Base-by-base conservation (phyloP, 2,888 invertebrate genomes). In the Monoplex corrugatus region DNA sequence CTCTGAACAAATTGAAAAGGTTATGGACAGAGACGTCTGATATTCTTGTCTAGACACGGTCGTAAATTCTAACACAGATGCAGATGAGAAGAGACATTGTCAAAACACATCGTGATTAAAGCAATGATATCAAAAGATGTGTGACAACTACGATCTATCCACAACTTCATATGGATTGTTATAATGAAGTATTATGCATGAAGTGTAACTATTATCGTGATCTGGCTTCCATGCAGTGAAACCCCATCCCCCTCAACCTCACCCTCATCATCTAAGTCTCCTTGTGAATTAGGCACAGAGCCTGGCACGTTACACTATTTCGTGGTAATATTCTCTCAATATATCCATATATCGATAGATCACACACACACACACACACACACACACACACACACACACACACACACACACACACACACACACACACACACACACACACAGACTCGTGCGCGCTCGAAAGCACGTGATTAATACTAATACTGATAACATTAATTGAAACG, bases 391-490 rank as follows among this genome's bases (percentile, higher is more conserved):
- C 72, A 35, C 72, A 32, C 72, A 35, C 72, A 1, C 35, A 72
- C 72, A 32, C 72, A 72, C 72, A 72, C 72, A 72, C 72, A 72
- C 72, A 32, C 32, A 72, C 35, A 32, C 35, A 72, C 63, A 63
- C 63, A 63, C 23, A 23, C 63, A 63, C 23, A 23, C 23, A 63
- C 63, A 23, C 63, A 63, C 63, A 63, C 63, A 63, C 63, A 63
- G 23, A 63, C 63, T 23, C 63, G 28, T 28, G 3, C 63, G 3
- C 63, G 3, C 63, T 16, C 63, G 3, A 16, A 16, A 16, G 28
- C 63, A 63, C 63, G n/a, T n/a, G n/a, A n/a, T n/a, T n/a, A n/a
- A n/a, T n/a, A n/a, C n/a, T n/a, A n/a, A n/a, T n/a, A n/a, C n/a
- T n/a, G n/a, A n/a, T n/a, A n/a, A n/a, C n/a, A n/a, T n/a, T n/a